These are phyloP conservation scores for Lindbergichthys nudifrons DNA, from an alignment of 2,797 vertebrate species.

Conservation along the genomic window DNA sequence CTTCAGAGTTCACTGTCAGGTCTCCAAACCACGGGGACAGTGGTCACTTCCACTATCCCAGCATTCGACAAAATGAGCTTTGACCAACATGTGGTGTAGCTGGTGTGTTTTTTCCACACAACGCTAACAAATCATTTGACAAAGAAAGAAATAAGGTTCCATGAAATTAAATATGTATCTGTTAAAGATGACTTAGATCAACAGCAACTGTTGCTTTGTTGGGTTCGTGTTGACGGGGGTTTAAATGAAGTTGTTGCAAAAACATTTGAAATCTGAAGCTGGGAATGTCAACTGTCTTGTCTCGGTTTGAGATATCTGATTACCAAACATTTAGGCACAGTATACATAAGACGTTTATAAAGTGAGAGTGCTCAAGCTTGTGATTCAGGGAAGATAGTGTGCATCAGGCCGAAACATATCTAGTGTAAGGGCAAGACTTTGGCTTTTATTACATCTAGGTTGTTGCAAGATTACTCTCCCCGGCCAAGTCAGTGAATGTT, in stretches of 20 bases:
- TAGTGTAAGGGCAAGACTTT: constrained; percentile 17
- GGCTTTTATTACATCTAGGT: constrained; percentile 40
- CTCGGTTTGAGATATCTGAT: constrained; percentile 56
- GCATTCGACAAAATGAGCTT: constrained; percentile 29
- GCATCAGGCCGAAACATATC: constrained; percentile 17
- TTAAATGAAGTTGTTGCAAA: constrained; percentile 31
- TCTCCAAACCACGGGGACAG: constrained; percentile 59
- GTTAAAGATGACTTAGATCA: constrained; percentile 18
- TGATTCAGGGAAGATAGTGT: constrained; percentile 32
- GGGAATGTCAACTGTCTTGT: constrained; percentile 56
- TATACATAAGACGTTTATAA: constrained; percentile 45
- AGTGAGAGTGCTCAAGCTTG: constrained; percentile 28
- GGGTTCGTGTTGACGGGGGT: constrained; percentile 33
- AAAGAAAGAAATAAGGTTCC: constrained; percentile 23
- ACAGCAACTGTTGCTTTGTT: constrained; percentile 43
- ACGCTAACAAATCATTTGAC: constrained; percentile 28
- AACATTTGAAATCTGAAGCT: constrained; percentile 58
- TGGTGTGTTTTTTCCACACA: constrained; percentile 35
- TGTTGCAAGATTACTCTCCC: constrained; percentile 36
- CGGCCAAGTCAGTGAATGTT: constrained; percentile 54
- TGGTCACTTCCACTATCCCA: constrained; percentile 59
- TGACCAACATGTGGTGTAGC: constrained; percentile 24
- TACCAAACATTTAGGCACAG: constrained; percentile 58
- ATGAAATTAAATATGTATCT: constrained; percentile 39
- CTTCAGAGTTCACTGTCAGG: constrained; percentile 83